Percentiles rank a stretch among this genome's conserved stretches.
Evolutionary conservation across 2,888 invertebrate species (phyloP).

Genomic region (Tanypteryx hageni): DNA sequence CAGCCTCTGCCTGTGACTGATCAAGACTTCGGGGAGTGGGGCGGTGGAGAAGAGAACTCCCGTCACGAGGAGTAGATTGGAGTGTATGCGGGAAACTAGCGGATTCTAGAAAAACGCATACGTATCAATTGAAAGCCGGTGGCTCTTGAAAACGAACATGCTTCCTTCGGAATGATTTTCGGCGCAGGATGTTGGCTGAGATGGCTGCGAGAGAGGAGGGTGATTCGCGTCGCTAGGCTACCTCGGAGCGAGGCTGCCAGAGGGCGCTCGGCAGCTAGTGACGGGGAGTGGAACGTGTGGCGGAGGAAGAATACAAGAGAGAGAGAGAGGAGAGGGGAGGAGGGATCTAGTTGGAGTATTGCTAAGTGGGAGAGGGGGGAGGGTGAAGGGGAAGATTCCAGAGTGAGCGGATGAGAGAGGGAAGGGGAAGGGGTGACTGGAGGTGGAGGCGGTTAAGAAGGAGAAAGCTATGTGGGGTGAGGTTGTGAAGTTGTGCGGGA

Average conservation of each 20-base stretch:
- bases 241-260: neutral
- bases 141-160: neutral
- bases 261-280: neutral
- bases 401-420: neutral
- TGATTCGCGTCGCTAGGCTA: neutral
- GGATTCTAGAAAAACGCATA: neutral
- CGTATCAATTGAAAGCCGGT: neutral
- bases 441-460: neutral
- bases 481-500: no score
- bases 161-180: neutral
- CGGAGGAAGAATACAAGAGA: neutral
- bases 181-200: neutral
- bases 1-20: neutral
- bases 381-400: neutral
- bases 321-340: neutral
- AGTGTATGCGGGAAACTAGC: neutral
- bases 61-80: neutral
- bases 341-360: neutral
- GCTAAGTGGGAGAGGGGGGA: neutral
- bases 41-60: neutral
- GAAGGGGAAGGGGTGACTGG: neutral
- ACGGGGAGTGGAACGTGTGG: neutral
- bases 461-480: no score
- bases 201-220: neutral
- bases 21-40: neutral